A percentile compares a stretch with the other conserved stretches of the same genome.
phyloP scores from a whole-genome alignment of 2,888 invertebrate genomes.

The Scaptomyza reducta region DNA sequence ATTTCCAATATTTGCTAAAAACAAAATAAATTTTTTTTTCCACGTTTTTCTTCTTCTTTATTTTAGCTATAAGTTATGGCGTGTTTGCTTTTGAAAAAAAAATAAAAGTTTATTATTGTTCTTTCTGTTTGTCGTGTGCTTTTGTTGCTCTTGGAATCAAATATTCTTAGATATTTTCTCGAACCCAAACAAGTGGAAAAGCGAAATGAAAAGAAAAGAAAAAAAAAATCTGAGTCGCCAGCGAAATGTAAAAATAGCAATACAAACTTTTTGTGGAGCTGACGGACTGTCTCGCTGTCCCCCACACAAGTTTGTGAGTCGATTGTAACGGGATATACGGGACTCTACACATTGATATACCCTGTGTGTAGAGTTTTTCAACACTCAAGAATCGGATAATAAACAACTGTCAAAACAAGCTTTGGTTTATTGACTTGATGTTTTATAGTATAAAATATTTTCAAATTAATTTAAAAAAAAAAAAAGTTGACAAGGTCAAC shows the following conservation, averaged over 20 bases:
- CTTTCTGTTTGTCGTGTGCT: conserved; percentile 22
- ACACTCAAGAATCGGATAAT: neutral
- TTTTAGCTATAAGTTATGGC: conserved; percentile 49
- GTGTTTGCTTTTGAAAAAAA: conserved; percentile 19
- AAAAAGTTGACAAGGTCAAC: conserved; percentile 1
- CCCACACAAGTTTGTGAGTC: neutral
- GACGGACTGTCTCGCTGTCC: conserved; percentile 39
- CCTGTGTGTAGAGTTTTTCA: conserved; percentile 7
- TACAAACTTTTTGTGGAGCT: conserved; percentile 28
- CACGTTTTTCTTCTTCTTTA: conserved; percentile 15
- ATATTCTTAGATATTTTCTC: conserved; percentile 23
- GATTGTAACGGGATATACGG: conserved; percentile 28
- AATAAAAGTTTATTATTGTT: conserved; percentile 43
- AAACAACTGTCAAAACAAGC: conserved; percentile 1
- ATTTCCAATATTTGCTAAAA: conserved; percentile 9
- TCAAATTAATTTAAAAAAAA: neutral
- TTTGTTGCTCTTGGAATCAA: conserved; percentile 34
- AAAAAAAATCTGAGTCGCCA: conserved; percentile 16
- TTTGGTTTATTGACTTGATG: neutral
- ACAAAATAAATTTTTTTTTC: conserved; percentile 21
- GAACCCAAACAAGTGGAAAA: conserved; percentile 43
- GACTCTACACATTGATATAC: no score
- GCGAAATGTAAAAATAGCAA: conserved; percentile 47
- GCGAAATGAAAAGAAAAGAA: conserved; percentile 4
- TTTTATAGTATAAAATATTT: neutral